These are phyloP conservation scores for Chloromyia formosa DNA, from an alignment of 2,888 invertebrate species.

Conservation along the genomic window DNA sequence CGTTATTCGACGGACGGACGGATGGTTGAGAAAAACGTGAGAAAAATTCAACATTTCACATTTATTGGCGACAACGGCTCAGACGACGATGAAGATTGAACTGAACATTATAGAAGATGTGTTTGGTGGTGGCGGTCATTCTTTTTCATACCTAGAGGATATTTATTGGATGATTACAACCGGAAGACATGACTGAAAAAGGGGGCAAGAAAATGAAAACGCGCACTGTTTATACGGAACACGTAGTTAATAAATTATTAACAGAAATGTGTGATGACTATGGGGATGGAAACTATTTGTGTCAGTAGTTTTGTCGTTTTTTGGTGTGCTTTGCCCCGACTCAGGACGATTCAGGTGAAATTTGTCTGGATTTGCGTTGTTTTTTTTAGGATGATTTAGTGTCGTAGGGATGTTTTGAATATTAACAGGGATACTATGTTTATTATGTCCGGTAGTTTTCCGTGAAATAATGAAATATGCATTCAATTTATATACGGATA, in stretches of 20 bases:
- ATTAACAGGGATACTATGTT: too few species aligned
- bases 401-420: neutral
- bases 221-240: slow-evolving; percentile 1
- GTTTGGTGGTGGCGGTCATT: neutral
- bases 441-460: too few species aligned
- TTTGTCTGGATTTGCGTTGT: neutral
- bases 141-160: slow-evolving; percentile 25
- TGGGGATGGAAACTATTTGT: too few species aligned
- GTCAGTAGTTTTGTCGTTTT: too few species aligned
- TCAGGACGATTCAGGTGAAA: neutral
- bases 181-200: slow-evolving; percentile 31
- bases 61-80: slow-evolving; percentile 18
- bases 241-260: slow-evolving; percentile 34
- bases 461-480: too few species aligned
- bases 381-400: neutral
- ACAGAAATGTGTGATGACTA: neutral
- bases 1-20: too few species aligned
- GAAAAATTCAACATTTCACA: slow-evolving; percentile 40
- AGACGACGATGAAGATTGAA: slow-evolving; percentile 1
- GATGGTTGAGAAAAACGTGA: slow-evolving; percentile 34
- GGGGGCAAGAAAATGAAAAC: neutral
- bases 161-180: slow-evolving; percentile 31
- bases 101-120: slow-evolving; percentile 14
- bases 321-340: too few species aligned
- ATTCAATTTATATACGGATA: too few species aligned